A percentile compares a stretch with the other conserved stretches of the same genome.
phyloP scores from a whole-genome alignment of 1,140 invertebrate genomes.

The Drosophila teissieri region DNA sequence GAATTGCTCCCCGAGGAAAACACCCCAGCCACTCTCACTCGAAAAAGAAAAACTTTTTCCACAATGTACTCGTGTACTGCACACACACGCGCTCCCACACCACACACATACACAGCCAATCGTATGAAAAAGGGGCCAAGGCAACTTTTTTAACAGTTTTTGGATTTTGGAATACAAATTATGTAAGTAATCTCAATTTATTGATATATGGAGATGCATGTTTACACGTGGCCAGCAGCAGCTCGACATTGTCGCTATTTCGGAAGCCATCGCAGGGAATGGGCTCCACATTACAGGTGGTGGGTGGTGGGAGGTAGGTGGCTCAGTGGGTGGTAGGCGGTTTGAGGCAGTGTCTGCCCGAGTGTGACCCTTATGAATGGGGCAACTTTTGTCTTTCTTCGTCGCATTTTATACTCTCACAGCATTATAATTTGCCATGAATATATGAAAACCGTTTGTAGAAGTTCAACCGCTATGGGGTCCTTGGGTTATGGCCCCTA shows the following conservation, averaged over 20 bases:
- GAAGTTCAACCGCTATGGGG: slow-evolving; percentile 44
- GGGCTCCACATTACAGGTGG: neutral
- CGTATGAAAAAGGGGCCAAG: slow-evolving; percentile 51
- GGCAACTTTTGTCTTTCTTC: slow-evolving; percentile 70
- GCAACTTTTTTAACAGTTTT: slow-evolving; percentile 81
- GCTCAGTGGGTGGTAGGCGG: slow-evolving; percentile 22
- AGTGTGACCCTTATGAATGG: slow-evolving; percentile 72
- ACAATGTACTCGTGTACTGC: slow-evolving; percentile 52
- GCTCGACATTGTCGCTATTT: slow-evolving; percentile 38
- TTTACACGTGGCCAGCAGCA: slow-evolving; percentile 47
- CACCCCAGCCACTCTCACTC: slow-evolving; percentile 53
- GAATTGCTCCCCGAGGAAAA: slow-evolving; percentile 80
- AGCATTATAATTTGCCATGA: slow-evolving; percentile 80
- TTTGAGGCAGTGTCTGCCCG: slow-evolving; percentile 27
- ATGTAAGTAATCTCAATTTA: slow-evolving; percentile 82
- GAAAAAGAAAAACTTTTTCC: slow-evolving; percentile 60
- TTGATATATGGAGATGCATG: slow-evolving; percentile 66
- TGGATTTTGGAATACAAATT: slow-evolving; percentile 83
- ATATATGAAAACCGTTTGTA: slow-evolving; percentile 74
- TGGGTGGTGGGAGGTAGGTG: neutral
- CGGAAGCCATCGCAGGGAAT: neutral
- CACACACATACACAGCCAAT: slow-evolving; percentile 30
- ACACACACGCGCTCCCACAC: slow-evolving; percentile 14
- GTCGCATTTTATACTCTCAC: slow-evolving; percentile 57
- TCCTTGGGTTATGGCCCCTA: slow-evolving; percentile 5